Conservation (phyloP, 1,140 invertebrate genomes). For the Camponotus vicinus region DNA sequence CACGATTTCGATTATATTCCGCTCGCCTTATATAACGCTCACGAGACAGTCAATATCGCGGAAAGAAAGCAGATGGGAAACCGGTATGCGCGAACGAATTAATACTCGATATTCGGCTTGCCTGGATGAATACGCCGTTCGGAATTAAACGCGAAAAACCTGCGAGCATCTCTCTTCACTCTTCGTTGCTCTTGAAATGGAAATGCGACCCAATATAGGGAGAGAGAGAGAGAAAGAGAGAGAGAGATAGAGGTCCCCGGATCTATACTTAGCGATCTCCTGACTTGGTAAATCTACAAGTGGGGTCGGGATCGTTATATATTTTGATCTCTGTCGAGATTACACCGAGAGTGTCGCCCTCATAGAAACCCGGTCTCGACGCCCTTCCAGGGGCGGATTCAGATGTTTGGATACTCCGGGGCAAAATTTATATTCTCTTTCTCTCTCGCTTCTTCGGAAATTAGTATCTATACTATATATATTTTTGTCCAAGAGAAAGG, state of each 20-base stretch:
- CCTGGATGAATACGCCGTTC: slow-evolving; percentile 29
- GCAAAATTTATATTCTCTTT: background rate
- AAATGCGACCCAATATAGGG: slow-evolving; percentile 50
- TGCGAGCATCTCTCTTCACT: background rate
- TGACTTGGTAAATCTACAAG: slow-evolving; percentile 57
- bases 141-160: slow-evolving; percentile 56
- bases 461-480: background rate
- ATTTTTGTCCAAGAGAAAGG: background rate
- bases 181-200: slow-evolving; percentile 42
- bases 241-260: slow-evolving; percentile 17
- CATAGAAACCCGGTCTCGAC: slow-evolving; percentile 3
- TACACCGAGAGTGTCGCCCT: slow-evolving; percentile 18
- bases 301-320: slow-evolving; percentile 49
- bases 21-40: background rate
- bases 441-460: background rate
- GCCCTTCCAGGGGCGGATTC: background rate
- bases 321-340: slow-evolving; percentile 55
- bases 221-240: background rate
- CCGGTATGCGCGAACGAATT: slow-evolving; percentile 30
- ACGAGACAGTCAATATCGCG: slow-evolving; percentile 12
- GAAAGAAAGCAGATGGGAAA: slow-evolving; percentile 45
- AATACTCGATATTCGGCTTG: slow-evolving; percentile 43
- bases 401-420: background rate
- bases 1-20: background rate
- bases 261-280: slow-evolving; percentile 54